phyloP scores from a whole-genome alignment of 2,797 vertebrate species.

The Bradypodion pumilum region DNA sequence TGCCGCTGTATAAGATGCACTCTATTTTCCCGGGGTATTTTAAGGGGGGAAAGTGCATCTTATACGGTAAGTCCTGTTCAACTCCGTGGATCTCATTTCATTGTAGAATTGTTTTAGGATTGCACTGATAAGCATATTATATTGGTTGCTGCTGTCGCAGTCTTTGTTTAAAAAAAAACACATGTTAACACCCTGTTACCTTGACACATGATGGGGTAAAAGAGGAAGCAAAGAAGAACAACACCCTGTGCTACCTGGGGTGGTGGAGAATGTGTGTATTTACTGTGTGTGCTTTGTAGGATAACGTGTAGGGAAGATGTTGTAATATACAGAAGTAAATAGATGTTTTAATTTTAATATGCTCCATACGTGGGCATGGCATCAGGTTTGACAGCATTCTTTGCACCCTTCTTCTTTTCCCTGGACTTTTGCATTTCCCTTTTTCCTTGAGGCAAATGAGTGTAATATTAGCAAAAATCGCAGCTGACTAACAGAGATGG shows the following conservation, averaged over 20 bases:
- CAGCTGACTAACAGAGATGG: background rate
- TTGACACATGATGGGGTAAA: too few relatives aligned
- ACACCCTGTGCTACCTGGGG: background rate
- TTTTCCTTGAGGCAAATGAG: background rate
- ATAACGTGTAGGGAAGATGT: background rate
- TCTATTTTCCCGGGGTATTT: too few relatives aligned
- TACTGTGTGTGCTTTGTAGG: background rate
- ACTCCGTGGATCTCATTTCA: too few relatives aligned
- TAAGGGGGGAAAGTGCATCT: too few relatives aligned
- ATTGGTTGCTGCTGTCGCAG: too few relatives aligned
- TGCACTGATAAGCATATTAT: background rate
- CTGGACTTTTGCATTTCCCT: background rate
- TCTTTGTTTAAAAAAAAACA: too few relatives aligned
- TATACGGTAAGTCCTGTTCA: too few relatives aligned
- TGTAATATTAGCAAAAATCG: background rate
- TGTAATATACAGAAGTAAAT: background rate
- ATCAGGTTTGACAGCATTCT: background rate
- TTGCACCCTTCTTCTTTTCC: background rate
- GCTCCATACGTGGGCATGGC: background rate
- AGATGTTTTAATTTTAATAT: too few relatives aligned
- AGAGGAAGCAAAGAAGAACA: too few relatives aligned
- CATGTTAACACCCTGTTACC: background rate
- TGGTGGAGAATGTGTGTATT: background rate
- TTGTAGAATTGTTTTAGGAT: background rate
- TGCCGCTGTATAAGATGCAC: too few relatives aligned